phyloP scores from a whole-genome alignment of 1,140 invertebrate genomes.

The Calephelis nemesis region DNA sequence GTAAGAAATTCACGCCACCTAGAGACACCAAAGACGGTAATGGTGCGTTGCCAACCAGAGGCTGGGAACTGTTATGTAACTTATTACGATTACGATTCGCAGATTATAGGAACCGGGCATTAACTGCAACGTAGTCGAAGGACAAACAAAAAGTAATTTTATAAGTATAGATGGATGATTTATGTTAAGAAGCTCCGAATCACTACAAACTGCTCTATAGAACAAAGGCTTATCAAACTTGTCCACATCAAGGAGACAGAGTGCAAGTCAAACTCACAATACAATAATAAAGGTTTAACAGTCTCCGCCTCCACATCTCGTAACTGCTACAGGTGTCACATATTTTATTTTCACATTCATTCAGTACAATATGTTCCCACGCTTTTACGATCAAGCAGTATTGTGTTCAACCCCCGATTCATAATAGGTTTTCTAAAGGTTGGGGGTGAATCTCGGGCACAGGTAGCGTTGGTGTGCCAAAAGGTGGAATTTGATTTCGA shows the following conservation, averaged over 20 bases:
- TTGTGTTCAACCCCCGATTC: slow-evolving; percentile 59
- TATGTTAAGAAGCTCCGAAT: too few relatives aligned
- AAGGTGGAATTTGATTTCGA: neutral
- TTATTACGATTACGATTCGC: too few relatives aligned
- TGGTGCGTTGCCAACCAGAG: too few relatives aligned
- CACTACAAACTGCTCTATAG: too few relatives aligned
- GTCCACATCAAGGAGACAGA: neutral
- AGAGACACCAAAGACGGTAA: too few relatives aligned
- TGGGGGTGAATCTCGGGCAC: slow-evolving; percentile 60
- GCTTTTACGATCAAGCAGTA: slow-evolving; percentile 44
- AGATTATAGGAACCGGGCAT: too few relatives aligned
- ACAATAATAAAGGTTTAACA: slow-evolving; percentile 38
- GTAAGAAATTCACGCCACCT: too few relatives aligned
- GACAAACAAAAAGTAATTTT: too few relatives aligned
- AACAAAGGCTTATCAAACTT: neutral
- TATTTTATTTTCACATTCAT: slow-evolving; percentile 50
- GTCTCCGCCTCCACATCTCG: slow-evolving; percentile 41
- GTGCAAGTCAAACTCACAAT: slow-evolving; percentile 11
- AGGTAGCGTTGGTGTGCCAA: slow-evolving; percentile 50
- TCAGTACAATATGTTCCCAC: slow-evolving; percentile 50
- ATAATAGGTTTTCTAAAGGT: slow-evolving; percentile 53
- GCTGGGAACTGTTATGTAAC: too few relatives aligned
- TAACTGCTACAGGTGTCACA: slow-evolving; percentile 55
- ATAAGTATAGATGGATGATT: too few relatives aligned
- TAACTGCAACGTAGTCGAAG: too few relatives aligned